Evolutionary conservation across 2,888 invertebrate species (phyloP), one percentile per base, ranked within the genome.

Genomic region (Aleiodes alternator): DNA sequence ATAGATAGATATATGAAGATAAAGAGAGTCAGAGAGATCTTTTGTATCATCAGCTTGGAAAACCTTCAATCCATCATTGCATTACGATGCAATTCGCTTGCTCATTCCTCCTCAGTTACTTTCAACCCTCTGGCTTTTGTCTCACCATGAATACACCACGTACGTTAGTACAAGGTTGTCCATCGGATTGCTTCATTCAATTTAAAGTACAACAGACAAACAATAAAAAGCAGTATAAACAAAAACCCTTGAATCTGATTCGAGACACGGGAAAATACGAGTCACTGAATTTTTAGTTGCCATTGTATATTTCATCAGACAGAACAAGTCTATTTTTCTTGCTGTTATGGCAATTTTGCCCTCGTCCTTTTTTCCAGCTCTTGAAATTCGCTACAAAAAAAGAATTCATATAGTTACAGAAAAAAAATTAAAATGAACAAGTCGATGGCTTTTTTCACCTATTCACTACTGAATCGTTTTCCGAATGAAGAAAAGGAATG

Each of bases 21-120:
- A 73, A 51, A 51, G 72, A 64, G 43, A 56, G 71, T 71, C 48
- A 48, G 43, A 43, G 38, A 38, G 43, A 51, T 9, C 57, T 59
- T 16, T 71, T 71, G 64, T 64, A 43, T 48, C 64, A 64, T 64
- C 48, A 64, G 14, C 38, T 11, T 34, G 43, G 48, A 64, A 48
- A 48, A 64, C 64, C 48, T 64, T 64, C 64, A 48, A 64, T 64
- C 64, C 64, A 64, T 64, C 64, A 50, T 11, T 34, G 43, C 53
- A 53, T 68, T 69, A 9, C 53, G 66, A 71, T 53, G 50, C 57
- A 70, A 53, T 48, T 71, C 38, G 16, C 51, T 72, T 50, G 48
- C 12, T 61, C 69, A 53, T 23, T 50, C 34, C 50, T 48, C 16
- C 51, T 31, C 4, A 29, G 23, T 50, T 12, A 57, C 57, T 31